These are phyloP conservation scores for Delichon dasypus DNA, from an alignment of 2,797 vertebrate species.

Conservation along the genomic window DNA sequence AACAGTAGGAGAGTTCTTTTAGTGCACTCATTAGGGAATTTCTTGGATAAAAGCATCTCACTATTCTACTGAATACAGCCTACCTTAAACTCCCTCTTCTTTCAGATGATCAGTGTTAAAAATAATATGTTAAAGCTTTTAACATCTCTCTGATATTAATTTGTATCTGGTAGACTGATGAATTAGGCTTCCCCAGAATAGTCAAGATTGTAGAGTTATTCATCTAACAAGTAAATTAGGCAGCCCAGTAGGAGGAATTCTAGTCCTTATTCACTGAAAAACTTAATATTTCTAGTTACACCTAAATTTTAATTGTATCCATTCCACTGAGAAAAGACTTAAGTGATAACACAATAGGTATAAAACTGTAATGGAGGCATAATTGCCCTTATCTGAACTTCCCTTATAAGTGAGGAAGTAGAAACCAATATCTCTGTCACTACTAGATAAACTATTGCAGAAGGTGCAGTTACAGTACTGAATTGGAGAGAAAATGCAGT, in stretches of 20 bases:
- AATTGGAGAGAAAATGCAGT: neutral
- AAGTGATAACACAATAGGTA: neutral
- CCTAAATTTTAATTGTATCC: neutral
- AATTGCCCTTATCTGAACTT: neutral
- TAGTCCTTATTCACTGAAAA: neutral
- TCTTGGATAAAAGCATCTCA: neutral
- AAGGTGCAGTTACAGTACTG: neutral
- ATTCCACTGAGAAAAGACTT: neutral
- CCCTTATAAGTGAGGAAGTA: neutral
- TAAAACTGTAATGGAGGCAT: neutral
- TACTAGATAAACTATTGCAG: neutral
- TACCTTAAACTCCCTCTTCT: neutral
- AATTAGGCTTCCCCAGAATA: neutral
- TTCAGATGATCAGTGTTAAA: neutral
- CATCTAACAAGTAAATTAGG: neutral
- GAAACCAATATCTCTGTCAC: neutral
- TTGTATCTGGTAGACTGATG: neutral
- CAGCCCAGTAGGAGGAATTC: neutral
- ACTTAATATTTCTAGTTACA: neutral
- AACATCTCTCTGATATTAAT: neutral
- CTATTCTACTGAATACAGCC: neutral
- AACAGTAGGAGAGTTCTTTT: neutral
- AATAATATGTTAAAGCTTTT: neutral
- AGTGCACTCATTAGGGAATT: neutral
- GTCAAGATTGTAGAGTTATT: neutral